Evolutionary conservation across 2,888 invertebrate species (phyloP).

Genomic region (Diplazon laetatorius): DNA sequence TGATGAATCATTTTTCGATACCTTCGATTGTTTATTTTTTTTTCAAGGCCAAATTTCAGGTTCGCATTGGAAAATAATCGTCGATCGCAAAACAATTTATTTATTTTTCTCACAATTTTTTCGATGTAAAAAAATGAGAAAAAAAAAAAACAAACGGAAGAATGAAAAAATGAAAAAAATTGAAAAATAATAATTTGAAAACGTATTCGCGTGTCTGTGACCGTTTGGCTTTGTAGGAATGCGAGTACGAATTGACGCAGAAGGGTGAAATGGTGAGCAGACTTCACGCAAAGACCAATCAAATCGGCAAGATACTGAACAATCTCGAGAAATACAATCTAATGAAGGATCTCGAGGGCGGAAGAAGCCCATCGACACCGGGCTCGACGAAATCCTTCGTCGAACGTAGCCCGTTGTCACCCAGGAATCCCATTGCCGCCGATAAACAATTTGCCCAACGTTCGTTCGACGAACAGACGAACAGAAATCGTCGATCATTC

Average conservation of each 20-base stretch:
- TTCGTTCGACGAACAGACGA: conserved; percentile 60
- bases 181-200: too few species aligned
- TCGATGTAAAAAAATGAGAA: neutral
- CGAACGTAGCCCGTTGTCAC: conserved; percentile 76
- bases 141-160: too few species aligned
- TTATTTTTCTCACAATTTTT: neutral
- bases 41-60: conserved; percentile 28
- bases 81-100: too few species aligned
- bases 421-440: conserved; percentile 72
- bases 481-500: conserved; percentile 50
- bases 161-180: neutral
- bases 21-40: neutral
- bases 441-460: conserved; percentile 52
- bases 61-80: conserved; percentile 11
- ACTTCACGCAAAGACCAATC: conserved; percentile 96
- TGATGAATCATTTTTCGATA: too few species aligned
- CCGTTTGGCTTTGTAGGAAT: conserved; percentile 88
- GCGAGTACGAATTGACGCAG: conserved; percentile 97
- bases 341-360: conserved; percentile 84
- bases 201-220: conserved; percentile 66
- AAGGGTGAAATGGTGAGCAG: conserved; percentile 98
- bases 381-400: conserved; percentile 72
- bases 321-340: conserved; percentile 94
- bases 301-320: conserved; percentile 96
- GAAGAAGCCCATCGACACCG: conserved; percentile 82